Base-by-base conservation (phyloP, 2,888 invertebrate genomes). In the Criorhina ranunculi region DNA sequence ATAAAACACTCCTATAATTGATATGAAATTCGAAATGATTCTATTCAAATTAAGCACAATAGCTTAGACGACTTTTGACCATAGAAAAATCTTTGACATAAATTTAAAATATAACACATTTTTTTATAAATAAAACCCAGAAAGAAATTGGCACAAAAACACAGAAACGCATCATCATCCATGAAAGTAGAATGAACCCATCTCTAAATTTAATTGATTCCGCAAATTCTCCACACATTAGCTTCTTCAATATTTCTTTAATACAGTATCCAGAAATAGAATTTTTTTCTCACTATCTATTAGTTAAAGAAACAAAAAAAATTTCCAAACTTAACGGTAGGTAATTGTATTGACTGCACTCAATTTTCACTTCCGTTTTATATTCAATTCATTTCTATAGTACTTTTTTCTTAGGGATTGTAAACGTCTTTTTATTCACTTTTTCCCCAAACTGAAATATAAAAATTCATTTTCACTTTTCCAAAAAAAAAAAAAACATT, bases 181-280 rank as follows among this genome's bases (percentile, higher is more conserved):
- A 57, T 66, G 57, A 60, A 55, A 73, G 72, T 69, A 73, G 72
- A 73, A 78, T 79, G 62, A 79, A 78, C 83, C 78, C 60, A 78
- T 83, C 72, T 72, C 67, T 53, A 73, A 73, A 55, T 51, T 78
- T 73, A 78, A 46, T 76, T 73, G 40, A 67, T 72, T 72, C 66
- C 17, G 66, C 24, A 40, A 67, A 78, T 49, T 79, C 67, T 79
- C 49, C 62, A 62, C 72, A 57, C 17, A 46, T 17, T 40, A 44
- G 19, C 53, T 69, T 55, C 33, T 70, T 44, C 31, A 76, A 57
- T 12, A 67, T n/a, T 67, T 55, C 40, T 66, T 15, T 42, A 24
- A 59, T 44, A 53, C 33, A 15, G 51, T 29, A 73, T 67, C 62
- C 67, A 49, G 69, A 73, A 83, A 83, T 83, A 83, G 73, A 83